Evolutionary conservation across 92 coral and sea anemone species (phyloP).

Genomic region (Micromussa lordhowensis): DNA sequence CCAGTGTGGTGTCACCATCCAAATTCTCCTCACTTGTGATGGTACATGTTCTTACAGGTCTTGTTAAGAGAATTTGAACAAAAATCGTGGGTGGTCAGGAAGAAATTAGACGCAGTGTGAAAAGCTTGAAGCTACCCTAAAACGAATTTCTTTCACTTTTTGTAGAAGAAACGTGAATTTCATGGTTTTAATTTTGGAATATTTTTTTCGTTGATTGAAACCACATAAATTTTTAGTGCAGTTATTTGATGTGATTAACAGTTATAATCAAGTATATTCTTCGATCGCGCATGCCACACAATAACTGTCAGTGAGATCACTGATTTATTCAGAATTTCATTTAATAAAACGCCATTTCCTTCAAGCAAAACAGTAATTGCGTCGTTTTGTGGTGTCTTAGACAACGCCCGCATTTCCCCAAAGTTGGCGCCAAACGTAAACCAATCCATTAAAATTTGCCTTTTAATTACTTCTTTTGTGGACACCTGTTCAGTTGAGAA

Average conservation of each 20-base stretch:
- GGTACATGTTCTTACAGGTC: background rate
- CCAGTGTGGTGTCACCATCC: too few relatives aligned
- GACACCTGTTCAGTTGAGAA: slow-evolving; percentile 26
- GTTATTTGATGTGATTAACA: background rate
- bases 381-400: slow-evolving; percentile 27
- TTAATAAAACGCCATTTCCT: slow-evolving; percentile 19
- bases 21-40: background rate
- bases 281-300: background rate
- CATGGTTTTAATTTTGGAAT: too few relatives aligned
- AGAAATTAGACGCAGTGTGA: background rate
- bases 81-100: background rate
- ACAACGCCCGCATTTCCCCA: slow-evolving; percentile 18
- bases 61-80: background rate
- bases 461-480: slow-evolving; percentile 14
- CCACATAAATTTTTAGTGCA: background rate
- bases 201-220: background rate
- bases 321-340: slow-evolving; percentile 16
- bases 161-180: background rate
- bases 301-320: background rate
- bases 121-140: background rate
- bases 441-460: slow-evolving; percentile 27
- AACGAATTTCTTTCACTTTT: background rate
- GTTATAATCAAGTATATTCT: background rate
- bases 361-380: background rate
- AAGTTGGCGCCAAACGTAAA: slow-evolving; percentile 42